These are phyloP conservation scores for Dolichomitus sp. DNA, from an alignment of 2,888 invertebrate genomes.

Conservation along the genomic window DNA sequence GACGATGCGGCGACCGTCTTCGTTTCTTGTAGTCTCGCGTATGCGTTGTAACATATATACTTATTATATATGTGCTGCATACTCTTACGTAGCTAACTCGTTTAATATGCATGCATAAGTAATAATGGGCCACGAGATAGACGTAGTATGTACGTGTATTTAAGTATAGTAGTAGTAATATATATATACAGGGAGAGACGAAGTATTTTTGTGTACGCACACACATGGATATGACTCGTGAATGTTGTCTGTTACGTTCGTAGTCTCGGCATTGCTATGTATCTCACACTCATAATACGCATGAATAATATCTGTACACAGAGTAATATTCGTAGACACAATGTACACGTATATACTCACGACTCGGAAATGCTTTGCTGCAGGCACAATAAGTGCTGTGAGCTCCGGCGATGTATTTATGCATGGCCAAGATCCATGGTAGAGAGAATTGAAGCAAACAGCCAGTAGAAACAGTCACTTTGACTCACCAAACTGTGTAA, in stretches of 20 bases:
- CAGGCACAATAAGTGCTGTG: conserved; percentile 13
- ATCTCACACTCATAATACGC: conserved; percentile 47
- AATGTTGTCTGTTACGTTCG: conserved; percentile 48
- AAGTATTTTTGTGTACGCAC: background rate
- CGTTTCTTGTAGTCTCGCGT: conserved; percentile 17
- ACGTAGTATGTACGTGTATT: conserved; percentile 2
- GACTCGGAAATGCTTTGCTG: conserved; percentile 27
- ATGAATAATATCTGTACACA: conserved; percentile 53
- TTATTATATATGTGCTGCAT: background rate
- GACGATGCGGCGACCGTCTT: conserved; percentile 49
- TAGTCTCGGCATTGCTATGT: conserved; percentile 37
- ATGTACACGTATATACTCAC: background rate
- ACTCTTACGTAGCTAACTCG: conserved; percentile 42
- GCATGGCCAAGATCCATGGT: background rate
- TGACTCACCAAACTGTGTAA: background rate
- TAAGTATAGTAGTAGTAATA: background rate
- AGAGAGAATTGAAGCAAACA: conserved; percentile 3
- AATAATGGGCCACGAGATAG: conserved; percentile 61
- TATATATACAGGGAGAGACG: background rate
- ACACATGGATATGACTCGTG: conserved; percentile 5
- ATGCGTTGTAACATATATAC: conserved; percentile 13
- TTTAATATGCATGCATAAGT: conserved; percentile 69
- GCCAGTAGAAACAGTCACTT: background rate
- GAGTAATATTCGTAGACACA: conserved; percentile 20
- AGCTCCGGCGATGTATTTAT: background rate